Evolutionary conservation across 2,888 invertebrate genomes (phyloP).

Genomic region (Drosophila testacea): DNA sequence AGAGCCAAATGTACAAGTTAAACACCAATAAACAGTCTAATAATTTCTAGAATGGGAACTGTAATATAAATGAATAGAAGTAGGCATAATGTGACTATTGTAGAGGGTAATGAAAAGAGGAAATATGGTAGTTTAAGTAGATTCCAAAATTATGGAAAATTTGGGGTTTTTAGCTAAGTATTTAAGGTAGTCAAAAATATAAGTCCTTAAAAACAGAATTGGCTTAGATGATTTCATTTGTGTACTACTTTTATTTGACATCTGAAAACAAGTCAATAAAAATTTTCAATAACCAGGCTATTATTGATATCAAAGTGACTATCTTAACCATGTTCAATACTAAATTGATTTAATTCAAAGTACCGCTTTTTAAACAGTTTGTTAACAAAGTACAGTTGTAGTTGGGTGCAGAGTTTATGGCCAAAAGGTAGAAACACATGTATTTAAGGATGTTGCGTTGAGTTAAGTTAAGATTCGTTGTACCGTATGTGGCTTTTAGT

Average conservation of each 20-base stretch:
- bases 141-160: too few species aligned
- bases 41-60: neutral
- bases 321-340: neutral
- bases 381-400: constrained; percentile 12
- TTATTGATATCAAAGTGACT: neutral
- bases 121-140: neutral
- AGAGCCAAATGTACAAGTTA: constrained; percentile 4
- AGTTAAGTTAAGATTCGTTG: constrained; percentile 32
- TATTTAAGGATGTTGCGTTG: constrained; percentile 21
- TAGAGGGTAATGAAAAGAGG: neutral
- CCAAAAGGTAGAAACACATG: constrained; percentile 14
- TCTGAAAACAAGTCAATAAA: too few species aligned
- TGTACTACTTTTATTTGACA: too few species aligned
- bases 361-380: neutral
- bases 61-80: neutral
- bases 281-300: neutral
- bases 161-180: too few species aligned
- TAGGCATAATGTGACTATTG: neutral
- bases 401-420: constrained; percentile 27
- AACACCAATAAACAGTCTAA: constrained; percentile 2
- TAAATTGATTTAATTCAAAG: neutral
- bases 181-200: too few species aligned
- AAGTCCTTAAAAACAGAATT: too few species aligned
- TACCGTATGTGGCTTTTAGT: constrained; percentile 32
- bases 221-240: too few species aligned